Percentiles rank a stretch among this genome's conserved stretches.
Evolutionary conservation across 2,113 vertebrate species (phyloP).

Genomic region (Rhadina sibilatrix): DNA sequence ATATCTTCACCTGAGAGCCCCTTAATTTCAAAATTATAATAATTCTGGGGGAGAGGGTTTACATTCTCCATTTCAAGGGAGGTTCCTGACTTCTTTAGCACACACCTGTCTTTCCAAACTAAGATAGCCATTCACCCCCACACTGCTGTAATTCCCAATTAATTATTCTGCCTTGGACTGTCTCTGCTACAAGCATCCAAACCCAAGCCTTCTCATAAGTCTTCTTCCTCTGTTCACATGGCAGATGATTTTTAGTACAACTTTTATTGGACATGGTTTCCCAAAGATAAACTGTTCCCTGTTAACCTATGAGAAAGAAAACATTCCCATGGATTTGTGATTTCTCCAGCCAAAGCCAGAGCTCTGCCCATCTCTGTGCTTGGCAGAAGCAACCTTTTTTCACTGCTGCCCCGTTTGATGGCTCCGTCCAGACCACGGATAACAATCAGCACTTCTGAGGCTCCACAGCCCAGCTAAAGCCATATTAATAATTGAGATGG

Average conservation of each 20-base stretch:
- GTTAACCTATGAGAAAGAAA: not conserved
- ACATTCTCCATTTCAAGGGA: not conserved
- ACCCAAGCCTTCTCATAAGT: not conserved
- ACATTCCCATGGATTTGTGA: fast-evolving
- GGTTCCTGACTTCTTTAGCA: not conserved
- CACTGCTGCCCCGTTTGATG: not conserved
- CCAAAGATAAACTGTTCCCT: not conserved
- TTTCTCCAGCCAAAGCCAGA: not conserved
- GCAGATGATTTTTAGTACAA: not conserved
- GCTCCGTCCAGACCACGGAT: not conserved
- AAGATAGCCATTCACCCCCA: not conserved
- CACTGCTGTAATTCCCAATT: not conserved
- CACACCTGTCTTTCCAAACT: not conserved
- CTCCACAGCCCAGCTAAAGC: not conserved
- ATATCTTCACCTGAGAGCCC: not conserved
- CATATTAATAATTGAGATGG: not conserved
- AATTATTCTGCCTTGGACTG: not conserved
- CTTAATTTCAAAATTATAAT: not conserved
- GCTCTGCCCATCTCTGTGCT: not conserved
- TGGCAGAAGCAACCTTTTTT: not conserved
- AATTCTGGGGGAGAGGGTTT: not conserved
- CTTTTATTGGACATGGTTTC: not conserved
- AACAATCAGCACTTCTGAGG: not conserved
- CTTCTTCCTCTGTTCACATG: fast-evolving
- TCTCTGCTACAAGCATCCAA: not conserved